phyloP scores from a whole-genome alignment of 2,888 invertebrate species.

The Thereva nobilitata region DNA sequence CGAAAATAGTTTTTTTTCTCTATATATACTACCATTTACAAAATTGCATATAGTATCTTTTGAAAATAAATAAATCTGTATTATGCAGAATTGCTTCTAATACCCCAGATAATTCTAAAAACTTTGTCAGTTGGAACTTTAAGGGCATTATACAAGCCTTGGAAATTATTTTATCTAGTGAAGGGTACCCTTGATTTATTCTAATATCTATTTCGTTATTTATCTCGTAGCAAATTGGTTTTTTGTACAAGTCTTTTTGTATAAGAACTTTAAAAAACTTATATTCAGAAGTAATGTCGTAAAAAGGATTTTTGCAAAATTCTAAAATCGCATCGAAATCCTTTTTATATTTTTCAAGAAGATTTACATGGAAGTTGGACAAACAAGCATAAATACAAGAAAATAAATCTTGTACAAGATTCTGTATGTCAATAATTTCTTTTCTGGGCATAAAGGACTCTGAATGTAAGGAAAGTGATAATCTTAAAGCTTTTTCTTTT shows the following conservation, averaged over 20 bases:
- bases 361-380: too few relatives aligned
- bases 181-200: not conserved
- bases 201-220: not conserved
- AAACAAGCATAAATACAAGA: too few relatives aligned
- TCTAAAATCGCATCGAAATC: too few relatives aligned
- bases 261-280: conserved; percentile 18
- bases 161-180: not conserved
- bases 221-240: not conserved
- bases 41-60: too few relatives aligned
- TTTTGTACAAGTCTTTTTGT: conserved; percentile 7
- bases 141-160: conserved; percentile 20
- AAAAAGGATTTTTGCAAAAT: conserved; percentile 15
- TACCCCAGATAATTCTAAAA: conserved; percentile 19
- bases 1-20: conserved; percentile 8
- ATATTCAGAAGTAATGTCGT: conserved; percentile 12
- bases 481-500: too few relatives aligned
- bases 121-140: conserved; percentile 21
- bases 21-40: conserved; percentile 11
- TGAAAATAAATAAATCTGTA: conserved; percentile 27
- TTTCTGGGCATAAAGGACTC: too few relatives aligned
- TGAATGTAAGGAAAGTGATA: too few relatives aligned
- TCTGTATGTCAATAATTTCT: too few relatives aligned
- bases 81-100: conserved; percentile 2
- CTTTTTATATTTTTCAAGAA: too few relatives aligned
- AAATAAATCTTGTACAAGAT: too few relatives aligned